Evolutionary conservation across 2,888 invertebrate species (phyloP).

Genomic region (Tuberolachnus salignus): DNA sequence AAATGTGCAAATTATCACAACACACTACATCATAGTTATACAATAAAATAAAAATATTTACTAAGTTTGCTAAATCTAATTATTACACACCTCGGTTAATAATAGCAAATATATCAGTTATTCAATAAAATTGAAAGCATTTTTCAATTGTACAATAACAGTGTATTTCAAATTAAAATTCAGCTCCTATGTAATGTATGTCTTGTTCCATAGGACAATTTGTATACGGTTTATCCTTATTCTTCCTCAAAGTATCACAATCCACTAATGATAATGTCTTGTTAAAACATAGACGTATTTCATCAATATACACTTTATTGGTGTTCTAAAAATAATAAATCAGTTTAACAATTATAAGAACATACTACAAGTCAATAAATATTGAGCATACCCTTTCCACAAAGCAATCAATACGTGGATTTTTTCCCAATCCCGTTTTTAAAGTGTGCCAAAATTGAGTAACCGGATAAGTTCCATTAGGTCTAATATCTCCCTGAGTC

Average conservation of each 20-base stretch:
- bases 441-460: constrained; percentile 60
- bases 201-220: constrained; percentile 58
- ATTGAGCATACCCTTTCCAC: constrained; percentile 64
- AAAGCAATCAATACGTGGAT: constrained; percentile 71
- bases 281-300: constrained; percentile 77
- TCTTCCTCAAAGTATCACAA: constrained; percentile 65
- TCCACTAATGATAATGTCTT: constrained; percentile 70
- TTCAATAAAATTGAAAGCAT: too few relatives aligned
- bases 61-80: too few relatives aligned
- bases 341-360: constrained; percentile 3
- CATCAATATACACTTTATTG: constrained; percentile 62
- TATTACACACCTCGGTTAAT: too few relatives aligned
- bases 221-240: constrained; percentile 45
- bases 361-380: background rate
- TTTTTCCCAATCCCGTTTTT: constrained; percentile 64
- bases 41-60: too few relatives aligned
- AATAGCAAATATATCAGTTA: too few relatives aligned
- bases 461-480: constrained; percentile 64
- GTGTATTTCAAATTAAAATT: background rate
- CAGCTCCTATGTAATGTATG: constrained; percentile 29
- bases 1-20: too few relatives aligned
- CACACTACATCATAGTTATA: too few relatives aligned
- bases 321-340: constrained; percentile 27
- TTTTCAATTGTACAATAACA: background rate
- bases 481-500: constrained; percentile 67